Conservation (phyloP, 2,113 vertebrate species). For the Beaufortia kweichowensis region DNA sequence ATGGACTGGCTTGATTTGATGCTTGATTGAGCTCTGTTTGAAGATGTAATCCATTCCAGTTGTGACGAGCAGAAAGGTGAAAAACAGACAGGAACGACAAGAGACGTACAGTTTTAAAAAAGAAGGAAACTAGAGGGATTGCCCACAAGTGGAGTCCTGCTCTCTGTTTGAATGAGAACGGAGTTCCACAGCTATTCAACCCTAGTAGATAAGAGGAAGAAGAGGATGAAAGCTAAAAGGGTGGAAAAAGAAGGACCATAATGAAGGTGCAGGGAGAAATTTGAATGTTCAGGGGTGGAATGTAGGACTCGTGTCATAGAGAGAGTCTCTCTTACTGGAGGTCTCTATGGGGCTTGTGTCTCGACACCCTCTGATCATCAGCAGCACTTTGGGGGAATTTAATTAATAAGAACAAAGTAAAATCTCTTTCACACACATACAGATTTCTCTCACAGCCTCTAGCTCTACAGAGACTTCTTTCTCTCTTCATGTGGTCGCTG, state of each 20-base stretch:
- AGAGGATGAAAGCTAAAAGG: slow-evolving; percentile 59
- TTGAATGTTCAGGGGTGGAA: slow-evolving; percentile 50
- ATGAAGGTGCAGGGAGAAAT: slow-evolving; percentile 54
- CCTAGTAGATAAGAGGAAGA: slow-evolving; percentile 61
- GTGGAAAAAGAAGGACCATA: slow-evolving; percentile 52
- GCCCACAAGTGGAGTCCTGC: slow-evolving; percentile 44
- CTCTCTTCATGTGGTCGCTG: background rate
- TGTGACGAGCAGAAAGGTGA: slow-evolving; percentile 2
- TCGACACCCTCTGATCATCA: slow-evolving; percentile 17
- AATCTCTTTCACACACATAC: background rate
- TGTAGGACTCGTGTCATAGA: slow-evolving; percentile 16
- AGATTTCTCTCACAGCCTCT: background rate
- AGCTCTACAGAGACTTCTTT: background rate
- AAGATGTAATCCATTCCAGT: slow-evolving; percentile 47
- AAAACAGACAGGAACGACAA: slow-evolving; percentile 9
- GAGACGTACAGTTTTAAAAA: background rate
- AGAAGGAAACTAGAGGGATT: slow-evolving; percentile 49
- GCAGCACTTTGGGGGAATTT: slow-evolving; percentile 23
- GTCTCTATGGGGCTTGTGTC: slow-evolving; percentile 24
- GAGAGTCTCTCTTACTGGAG: background rate
- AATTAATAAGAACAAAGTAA: slow-evolving; percentile 42
- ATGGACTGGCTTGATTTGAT: slow-evolving; percentile 45
- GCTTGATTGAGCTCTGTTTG: slow-evolving; percentile 48
- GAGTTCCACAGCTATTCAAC: slow-evolving; percentile 19
- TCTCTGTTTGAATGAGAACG: slow-evolving; percentile 9